Evolutionary conservation across 2,113 vertebrate species (phyloP), one percentile per base, ranked within the genome.

Genomic region (Ageneiosus marmoratus): DNA sequence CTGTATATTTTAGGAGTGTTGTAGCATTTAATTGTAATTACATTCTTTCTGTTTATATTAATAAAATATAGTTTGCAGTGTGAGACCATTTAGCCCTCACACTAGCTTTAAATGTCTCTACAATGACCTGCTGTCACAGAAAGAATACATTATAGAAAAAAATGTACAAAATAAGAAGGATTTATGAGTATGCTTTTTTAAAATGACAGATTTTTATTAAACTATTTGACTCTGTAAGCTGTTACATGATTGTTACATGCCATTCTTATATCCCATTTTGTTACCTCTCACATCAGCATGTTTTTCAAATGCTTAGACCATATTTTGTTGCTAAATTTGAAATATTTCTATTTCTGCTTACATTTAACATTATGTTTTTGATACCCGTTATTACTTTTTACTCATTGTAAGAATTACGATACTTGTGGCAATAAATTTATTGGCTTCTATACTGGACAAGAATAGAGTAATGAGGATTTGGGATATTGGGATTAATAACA

Each of bases 141-240:
- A 77, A 80, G 82, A 86, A 53, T 70, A 65, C 75, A 87, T 81
- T 82, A 75, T 82, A 84, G 79, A 60, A 70, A 74, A 24, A 53
- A 63, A 51, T 51, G 5, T 56, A 63, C 34, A 60, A 82, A 58
- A 73, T n/a, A n/a, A 77, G 1, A 11, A 75, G 20, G 55, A 20
- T 82, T 60, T 74, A 60, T 60, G 53, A 62, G 44, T 73, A 67
- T 1, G 27, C 63, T 32, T 65, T 81, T 58, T 58, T 20, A 56
- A 22, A 5, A 56, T 13, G 69, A 29, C 7, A 20, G 11, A 16
- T 56, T 70, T 77, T 46, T 69, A 77, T 37, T 6, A 46, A 79
- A 58, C 51, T 67, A 67, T 82, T 15, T 73, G 55, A 48, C 37
- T 58, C 27, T 55, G 29, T 74, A 50, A 32, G 16, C 9, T 75